phyloP scores from a whole-genome alignment of 2,113 vertebrate species.

The Melanostigma gelatinosum region DNA sequence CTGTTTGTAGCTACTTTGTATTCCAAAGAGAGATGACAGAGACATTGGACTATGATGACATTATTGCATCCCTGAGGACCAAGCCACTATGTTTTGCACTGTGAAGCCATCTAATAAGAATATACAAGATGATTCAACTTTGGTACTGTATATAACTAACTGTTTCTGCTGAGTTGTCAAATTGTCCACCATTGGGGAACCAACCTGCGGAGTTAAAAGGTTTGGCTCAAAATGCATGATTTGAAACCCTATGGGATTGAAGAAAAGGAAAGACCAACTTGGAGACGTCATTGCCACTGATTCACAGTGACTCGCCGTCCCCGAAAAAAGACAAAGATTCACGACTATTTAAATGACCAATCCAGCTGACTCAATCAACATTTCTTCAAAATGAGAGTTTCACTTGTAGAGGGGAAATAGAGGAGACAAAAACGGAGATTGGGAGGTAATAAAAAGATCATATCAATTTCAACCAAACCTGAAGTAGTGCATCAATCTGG shows the following conservation, averaged over 20 bases:
- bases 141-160: not conserved
- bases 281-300: not conserved
- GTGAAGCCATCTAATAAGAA: not conserved
- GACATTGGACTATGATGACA: not conserved
- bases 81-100: not conserved
- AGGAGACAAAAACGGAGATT: slow-evolving; percentile 19
- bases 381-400: slow-evolving; percentile 13
- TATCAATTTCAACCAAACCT: slow-evolving; percentile 38
- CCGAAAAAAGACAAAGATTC: slow-evolving; percentile 4
- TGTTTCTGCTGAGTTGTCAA: slow-evolving; percentile 4
- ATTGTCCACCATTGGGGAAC: not conserved
- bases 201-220: not conserved
- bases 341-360: slow-evolving; percentile 22
- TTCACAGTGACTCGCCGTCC: slow-evolving; percentile 4
- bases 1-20: not conserved
- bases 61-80: not conserved
- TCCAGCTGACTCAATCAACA: slow-evolving; percentile 29
- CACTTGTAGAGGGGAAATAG: slow-evolving; percentile 22
- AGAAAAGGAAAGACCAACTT: not conserved
- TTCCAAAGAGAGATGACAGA: not conserved
- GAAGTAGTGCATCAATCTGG: slow-evolving; percentile 40
- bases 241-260: not conserved
- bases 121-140: not conserved
- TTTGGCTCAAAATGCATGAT: not conserved
- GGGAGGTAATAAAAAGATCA: slow-evolving; percentile 35